A percentile compares a stretch with the other conserved stretches of the same genome.
Evolutionary conservation across 2,797 vertebrate genomes (phyloP).

Genomic region (Meda fulgida): DNA sequence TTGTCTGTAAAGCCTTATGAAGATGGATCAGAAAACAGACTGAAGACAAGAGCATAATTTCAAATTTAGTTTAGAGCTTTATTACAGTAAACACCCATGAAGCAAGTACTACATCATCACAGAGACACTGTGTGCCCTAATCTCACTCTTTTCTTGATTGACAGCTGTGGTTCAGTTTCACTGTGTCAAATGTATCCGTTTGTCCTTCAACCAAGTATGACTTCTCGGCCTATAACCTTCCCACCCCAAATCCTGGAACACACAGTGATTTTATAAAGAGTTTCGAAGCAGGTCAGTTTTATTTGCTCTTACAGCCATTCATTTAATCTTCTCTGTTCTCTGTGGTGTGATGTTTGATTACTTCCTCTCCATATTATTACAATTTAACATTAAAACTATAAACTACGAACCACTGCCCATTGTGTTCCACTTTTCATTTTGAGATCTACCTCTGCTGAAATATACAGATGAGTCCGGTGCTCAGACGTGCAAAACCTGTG

Average conservation of each 20-base stretch:
- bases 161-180: conserved; percentile 71
- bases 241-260: conserved; percentile 60
- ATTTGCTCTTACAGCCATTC: background rate
- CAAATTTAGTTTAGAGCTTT: too few relatives aligned
- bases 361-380: background rate
- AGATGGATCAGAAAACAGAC: too few relatives aligned
- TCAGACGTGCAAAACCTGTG: too few relatives aligned
- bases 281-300: conserved; percentile 60
- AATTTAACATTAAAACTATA: background rate
- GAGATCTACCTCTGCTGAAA: too few relatives aligned
- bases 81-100: too few relatives aligned
- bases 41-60: background rate
- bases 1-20: background rate
- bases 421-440: too few relatives aligned
- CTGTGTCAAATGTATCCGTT: conserved; percentile 60
- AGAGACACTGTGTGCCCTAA: background rate
- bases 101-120: too few relatives aligned
- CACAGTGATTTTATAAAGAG: background rate
- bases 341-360: background rate
- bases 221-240: conserved; percentile 66
- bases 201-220: conserved; percentile 50
- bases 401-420: too few relatives aligned
- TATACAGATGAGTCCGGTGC: too few relatives aligned
- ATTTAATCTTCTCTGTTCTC: background rate
- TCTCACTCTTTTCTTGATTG: conserved; percentile 54